These are phyloP conservation scores for Oceanodroma leucorhoa DNA, from an alignment of 2,797 vertebrate species.

Conservation along the genomic window DNA sequence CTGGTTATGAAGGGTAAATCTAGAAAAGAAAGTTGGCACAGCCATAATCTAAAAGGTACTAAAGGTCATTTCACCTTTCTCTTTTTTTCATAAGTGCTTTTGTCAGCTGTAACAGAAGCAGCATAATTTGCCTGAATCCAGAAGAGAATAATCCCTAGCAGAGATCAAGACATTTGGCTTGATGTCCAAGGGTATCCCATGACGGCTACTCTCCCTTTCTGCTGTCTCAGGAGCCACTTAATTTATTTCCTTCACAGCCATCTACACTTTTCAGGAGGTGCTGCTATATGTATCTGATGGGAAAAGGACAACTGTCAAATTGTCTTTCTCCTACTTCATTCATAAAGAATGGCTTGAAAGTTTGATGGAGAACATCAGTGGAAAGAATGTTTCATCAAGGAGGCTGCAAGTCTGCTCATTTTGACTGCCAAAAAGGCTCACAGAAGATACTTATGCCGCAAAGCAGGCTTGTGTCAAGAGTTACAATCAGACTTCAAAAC, in stretches of 20 bases:
- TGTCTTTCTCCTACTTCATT: not conserved
- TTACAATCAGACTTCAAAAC: slow-evolving; percentile 40
- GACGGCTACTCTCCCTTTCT: not conserved
- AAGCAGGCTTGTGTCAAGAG: slow-evolving; percentile 5
- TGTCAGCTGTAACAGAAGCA: not conserved
- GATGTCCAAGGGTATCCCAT: not conserved
- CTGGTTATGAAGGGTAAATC: not conserved
- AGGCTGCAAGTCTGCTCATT: not conserved
- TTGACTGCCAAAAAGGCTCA: not conserved
- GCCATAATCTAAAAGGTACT: not conserved
- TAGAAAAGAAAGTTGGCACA: not conserved
- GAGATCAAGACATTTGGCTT: not conserved
- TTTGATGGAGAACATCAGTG: not conserved
- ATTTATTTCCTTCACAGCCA: not conserved
- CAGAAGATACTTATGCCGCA: not conserved
- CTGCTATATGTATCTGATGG: not conserved
- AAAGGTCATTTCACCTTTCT: not conserved
- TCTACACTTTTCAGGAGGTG: not conserved
- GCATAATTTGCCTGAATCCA: not conserved
- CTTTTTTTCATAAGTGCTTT: not conserved
- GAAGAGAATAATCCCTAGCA: not conserved
- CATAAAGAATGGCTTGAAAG: not conserved
- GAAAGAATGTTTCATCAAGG: slow-evolving; percentile 1
- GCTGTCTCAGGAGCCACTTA: not conserved
- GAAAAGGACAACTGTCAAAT: not conserved